Evolutionary conservation across 23 tunicate species (phyloP).

Genomic region (Ascidia mentula): DNA sequence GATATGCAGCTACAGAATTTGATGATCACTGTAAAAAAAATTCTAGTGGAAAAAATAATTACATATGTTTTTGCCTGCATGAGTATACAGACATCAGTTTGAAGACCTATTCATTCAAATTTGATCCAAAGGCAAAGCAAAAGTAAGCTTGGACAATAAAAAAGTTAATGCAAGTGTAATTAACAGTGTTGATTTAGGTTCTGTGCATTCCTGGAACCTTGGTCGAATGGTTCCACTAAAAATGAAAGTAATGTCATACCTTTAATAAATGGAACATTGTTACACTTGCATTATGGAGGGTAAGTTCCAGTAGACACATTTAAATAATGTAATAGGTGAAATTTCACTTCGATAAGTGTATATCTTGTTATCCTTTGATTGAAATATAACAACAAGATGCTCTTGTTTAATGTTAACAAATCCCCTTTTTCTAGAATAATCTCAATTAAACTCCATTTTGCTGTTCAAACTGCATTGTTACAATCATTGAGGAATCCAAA

Average conservation of each 20-base stretch:
- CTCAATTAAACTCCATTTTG: conserved; percentile 13
- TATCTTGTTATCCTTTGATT: neutral
- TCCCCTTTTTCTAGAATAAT: conserved; percentile 28
- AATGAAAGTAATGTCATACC: conserved; percentile 11
- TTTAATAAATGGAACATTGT: conserved; percentile 36
- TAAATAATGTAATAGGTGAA: neutral
- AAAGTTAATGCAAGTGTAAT: neutral
- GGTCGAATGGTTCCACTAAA: neutral
- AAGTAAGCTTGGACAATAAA: neutral
- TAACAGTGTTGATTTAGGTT: neutral
- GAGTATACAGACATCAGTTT: conserved; percentile 2
- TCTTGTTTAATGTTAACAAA: neutral
- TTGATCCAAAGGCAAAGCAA: neutral
- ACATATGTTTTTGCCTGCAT: conserved; percentile 22
- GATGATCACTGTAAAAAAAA: neutral
- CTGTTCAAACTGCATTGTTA: conserved; percentile 31
- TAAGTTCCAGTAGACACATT: conserved; percentile 2
- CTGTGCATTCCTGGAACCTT: conserved; percentile 13
- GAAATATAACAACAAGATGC: too few species aligned
- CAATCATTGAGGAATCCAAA: conserved; percentile 8
- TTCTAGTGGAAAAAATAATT: neutral
- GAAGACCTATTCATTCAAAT: conserved; percentile 2
- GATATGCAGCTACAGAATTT: conserved; percentile 15
- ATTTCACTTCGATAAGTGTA: neutral
- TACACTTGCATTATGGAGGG: conserved; percentile 28